Conservation (phyloP, 2,113 vertebrate species). For the Megalops atlanticus region DNA sequence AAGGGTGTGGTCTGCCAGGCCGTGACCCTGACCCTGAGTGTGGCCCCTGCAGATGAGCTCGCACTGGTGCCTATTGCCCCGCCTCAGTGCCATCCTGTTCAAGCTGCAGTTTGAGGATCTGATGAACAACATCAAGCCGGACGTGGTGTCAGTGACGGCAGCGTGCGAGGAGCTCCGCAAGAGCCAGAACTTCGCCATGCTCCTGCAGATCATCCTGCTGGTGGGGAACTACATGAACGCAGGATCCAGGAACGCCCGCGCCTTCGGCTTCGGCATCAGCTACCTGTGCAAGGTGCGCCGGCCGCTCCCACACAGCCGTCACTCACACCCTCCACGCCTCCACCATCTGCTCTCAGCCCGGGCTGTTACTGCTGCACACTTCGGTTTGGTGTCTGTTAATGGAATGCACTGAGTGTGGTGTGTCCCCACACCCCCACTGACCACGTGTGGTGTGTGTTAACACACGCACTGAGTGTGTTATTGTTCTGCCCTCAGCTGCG, state of each 20-base stretch:
- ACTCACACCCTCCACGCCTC: too few species aligned
- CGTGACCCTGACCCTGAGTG: too few species aligned
- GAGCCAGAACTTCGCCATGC: conserved; percentile 75
- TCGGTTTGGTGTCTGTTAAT: too few species aligned
- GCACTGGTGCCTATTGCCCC: conserved; percentile 75
- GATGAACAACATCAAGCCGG: conserved; percentile 87
- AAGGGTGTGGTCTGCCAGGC: background rate
- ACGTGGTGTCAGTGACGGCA: conserved; percentile 87
- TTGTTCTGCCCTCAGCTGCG: conserved; percentile 68
- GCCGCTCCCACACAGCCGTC: too few species aligned
- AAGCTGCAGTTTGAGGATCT: conserved; percentile 87
- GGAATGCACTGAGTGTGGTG: too few species aligned
- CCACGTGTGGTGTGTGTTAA: too few species aligned
- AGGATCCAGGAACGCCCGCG: conserved; percentile 84
- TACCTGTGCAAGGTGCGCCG: conserved; percentile 80
- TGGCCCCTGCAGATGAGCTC: conserved; percentile 78
- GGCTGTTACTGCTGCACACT: too few species aligned
- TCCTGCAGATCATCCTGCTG: conserved; percentile 81
- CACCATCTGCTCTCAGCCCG: too few species aligned
- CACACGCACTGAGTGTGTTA: too few species aligned
- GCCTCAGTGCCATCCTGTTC: conserved; percentile 84
- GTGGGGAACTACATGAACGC: conserved; percentile 90
- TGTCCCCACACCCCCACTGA: too few species aligned
- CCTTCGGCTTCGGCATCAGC: conserved; percentile 83
- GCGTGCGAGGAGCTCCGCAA: conserved; percentile 85